Evolutionary conservation across 35 echinoderm and acorn worm genomes (phyloP), one percentile per base, ranked within the genome.

Genomic region (Patiria miniata): DNA sequence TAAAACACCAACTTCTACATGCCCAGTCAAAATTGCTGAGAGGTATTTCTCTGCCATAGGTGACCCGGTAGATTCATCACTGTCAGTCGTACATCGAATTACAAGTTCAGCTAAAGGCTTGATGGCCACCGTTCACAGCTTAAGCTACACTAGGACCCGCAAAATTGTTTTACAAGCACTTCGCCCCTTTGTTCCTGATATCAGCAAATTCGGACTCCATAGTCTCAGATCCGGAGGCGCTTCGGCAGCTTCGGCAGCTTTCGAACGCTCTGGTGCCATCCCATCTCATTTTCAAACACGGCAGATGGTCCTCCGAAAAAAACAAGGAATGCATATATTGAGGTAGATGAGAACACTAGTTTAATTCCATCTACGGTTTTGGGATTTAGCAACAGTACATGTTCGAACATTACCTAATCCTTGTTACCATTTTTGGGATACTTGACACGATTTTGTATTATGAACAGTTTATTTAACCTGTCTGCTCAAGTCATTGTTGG

Each of bases 191-290:
- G 85, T 87, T 21, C 61, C 36, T 22, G 73, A 87, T 38, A 79
- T 79, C 40, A 78, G 61, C 21, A 7, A 7, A 2, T 87, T 51
- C 32, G 85, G 85, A 8, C 61, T 78, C 36, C 85, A n/a, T n/a
- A n/a, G n/a, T n/a, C n/a, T n/a, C n/a, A n/a, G n/a, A n/a, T n/a
- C n/a, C n/a, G n/a, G n/a, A n/a, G n/a, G n/a, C n/a, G n/a, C n/a
- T n/a, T n/a, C n/a, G n/a, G n/a, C n/a, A n/a, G n/a, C n/a, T n/a
- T 47, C 85, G 1, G 85, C 85, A 7, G 85, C 85, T 3, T 76
- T n/a, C 29, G 19, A 87, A 87, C 32, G 39, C 61, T 36, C 36
- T 78, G 2, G 61, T 87, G 18, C 38, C 61, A 5, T 6, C 14
- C 26, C 32, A 44, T 40, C 51, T 76, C 5, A 50, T 87, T 76